A percentile compares a stretch with the other conserved stretches of the same genome.
Conservation (phyloP, 1,140 invertebrate species). For the Saccostrea echinata region DNA sequence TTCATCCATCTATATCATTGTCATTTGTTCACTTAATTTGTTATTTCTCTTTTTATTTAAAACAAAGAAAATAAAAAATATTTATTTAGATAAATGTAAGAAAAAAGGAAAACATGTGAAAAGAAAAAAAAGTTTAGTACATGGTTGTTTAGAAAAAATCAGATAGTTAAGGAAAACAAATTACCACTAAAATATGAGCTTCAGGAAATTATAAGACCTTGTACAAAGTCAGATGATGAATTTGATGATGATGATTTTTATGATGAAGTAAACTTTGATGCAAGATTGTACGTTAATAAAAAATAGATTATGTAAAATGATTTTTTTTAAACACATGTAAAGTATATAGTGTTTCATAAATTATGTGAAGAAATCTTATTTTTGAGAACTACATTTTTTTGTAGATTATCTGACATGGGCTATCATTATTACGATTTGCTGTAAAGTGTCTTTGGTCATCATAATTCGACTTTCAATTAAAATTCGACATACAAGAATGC, state of each 20-base stretch:
- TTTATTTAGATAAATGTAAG: background rate
- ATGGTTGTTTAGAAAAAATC: conserved; percentile 33
- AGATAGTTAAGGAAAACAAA: conserved; percentile 6
- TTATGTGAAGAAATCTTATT: background rate
- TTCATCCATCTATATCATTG: conserved; percentile 32
- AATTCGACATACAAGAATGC: too few relatives aligned
- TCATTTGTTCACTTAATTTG: conserved; percentile 42
- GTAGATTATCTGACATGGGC: background rate
- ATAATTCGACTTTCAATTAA: too few relatives aligned
- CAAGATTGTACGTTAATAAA: conserved; percentile 20
- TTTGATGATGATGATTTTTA: conserved; percentile 13
- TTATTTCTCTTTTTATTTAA: conserved; percentile 25
- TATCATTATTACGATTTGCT: too few relatives aligned
- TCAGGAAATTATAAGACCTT: conserved; percentile 8
- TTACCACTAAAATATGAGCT: conserved; percentile 29
- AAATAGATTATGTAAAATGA: conserved; percentile 2
- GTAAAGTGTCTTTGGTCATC: too few relatives aligned
- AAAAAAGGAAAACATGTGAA: conserved; percentile 22
- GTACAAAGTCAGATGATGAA: background rate
- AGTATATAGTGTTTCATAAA: background rate
- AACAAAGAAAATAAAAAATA: conserved; percentile 34
- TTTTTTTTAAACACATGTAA: background rate
- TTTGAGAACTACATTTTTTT: background rate
- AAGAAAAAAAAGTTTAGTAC: conserved; percentile 6
- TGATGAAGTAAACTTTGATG: conserved; percentile 37